A percentile compares a stretch with the other conserved stretches of the same genome.
Conservation (phyloP, 2,888 invertebrate species). For the Drosophila bunnanda region DNA sequence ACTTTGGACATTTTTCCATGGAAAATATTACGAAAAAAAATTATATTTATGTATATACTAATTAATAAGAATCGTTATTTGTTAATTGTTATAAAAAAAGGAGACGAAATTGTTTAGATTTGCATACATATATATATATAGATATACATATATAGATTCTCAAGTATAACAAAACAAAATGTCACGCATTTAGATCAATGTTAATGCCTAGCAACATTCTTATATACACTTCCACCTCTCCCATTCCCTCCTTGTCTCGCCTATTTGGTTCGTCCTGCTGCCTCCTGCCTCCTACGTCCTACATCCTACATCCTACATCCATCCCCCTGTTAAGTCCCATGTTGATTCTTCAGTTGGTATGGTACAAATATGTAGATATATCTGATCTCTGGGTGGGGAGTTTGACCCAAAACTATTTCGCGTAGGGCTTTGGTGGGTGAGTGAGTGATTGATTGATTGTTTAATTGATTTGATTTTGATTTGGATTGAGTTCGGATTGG, state of each 20-base stretch:
- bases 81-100: conserved; percentile 31
- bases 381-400: conserved; percentile 35
- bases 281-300: conserved; percentile 10
- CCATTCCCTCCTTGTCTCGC: conserved; percentile 22
- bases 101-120: conserved; percentile 45
- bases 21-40: conserved; percentile 33
- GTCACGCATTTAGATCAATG: conserved; percentile 49
- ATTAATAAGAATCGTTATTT: conserved; percentile 26
- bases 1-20: conserved; percentile 72
- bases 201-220: conserved; percentile 61
- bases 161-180: conserved; percentile 63
- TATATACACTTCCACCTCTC: conserved; percentile 63
- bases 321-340: conserved; percentile 6
- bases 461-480: conserved; percentile 13
- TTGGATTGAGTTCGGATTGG: conserved; percentile 11
- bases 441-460: conserved; percentile 34
- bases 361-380: conserved; percentile 29
- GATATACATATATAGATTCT: conserved; percentile 39
- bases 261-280: conserved; percentile 1
- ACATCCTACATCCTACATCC: conserved; percentile 10
- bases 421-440: conserved; percentile 35
- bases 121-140: conserved; percentile 41
- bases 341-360: conserved; percentile 25
- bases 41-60: conserved; percentile 14
- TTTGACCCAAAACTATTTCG: conserved; percentile 38